Conservation (phyloP, 2,113 vertebrate genomes). For the Seriola aureovittata region DNA sequence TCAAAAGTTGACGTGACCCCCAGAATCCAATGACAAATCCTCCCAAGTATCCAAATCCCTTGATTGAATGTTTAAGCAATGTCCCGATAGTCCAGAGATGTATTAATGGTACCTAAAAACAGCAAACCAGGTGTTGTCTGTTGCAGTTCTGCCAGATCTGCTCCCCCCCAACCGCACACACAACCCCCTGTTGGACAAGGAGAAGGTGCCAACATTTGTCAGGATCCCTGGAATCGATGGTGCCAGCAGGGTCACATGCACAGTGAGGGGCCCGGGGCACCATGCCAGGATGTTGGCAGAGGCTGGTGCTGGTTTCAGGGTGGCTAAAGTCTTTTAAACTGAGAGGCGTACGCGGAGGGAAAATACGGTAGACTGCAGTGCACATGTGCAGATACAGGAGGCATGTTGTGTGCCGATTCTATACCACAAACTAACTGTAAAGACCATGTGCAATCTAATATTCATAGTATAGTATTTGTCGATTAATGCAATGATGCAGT, state of each 20-base stretch:
- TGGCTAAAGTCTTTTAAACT: slow-evolving; percentile 62
- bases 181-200: slow-evolving; percentile 73
- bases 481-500: background rate
- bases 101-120: slow-evolving; percentile 79
- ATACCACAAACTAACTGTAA: background rate
- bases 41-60: slow-evolving; percentile 59
- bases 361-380: slow-evolving; percentile 32
- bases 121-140: slow-evolving; percentile 76
- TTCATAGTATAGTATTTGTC: background rate
- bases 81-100: slow-evolving; percentile 57
- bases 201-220: slow-evolving; percentile 84
- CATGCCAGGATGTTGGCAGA: slow-evolving; percentile 75
- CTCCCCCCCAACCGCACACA: slow-evolving; percentile 22
- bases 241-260: slow-evolving; percentile 81
- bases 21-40: slow-evolving; percentile 68
- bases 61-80: slow-evolving; percentile 73
- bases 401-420: background rate
- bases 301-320: slow-evolving; percentile 64
- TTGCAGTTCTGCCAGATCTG: slow-evolving; percentile 58
- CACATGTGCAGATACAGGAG: slow-evolving; percentile 8
- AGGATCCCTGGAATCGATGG: slow-evolving; percentile 78
- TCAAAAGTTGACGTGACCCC: slow-evolving; percentile 63
- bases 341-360: slow-evolving; percentile 42
- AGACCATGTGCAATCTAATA: background rate
- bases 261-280: slow-evolving; percentile 74